Conservation (phyloP, 1,140 invertebrate genomes). For the Pinna nobilis region DNA sequence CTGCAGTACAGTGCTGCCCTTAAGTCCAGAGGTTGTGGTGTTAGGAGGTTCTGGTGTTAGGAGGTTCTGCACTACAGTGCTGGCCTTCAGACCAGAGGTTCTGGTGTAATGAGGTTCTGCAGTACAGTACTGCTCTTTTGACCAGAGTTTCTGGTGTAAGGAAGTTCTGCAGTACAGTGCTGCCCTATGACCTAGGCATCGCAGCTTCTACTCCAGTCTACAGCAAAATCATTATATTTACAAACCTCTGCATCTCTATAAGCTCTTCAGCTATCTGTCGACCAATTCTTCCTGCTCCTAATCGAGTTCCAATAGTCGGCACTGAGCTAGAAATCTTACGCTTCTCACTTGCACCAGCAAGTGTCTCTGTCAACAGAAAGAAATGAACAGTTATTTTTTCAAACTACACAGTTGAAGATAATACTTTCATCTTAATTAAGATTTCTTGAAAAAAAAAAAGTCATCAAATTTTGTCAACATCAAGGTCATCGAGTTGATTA, state of each 20-base stretch:
- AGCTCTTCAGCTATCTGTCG: conserved; percentile 73
- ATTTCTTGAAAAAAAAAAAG: too few species aligned
- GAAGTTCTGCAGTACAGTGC: background rate
- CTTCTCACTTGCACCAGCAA: background rate
- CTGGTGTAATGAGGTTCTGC: too few species aligned
- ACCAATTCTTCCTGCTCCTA: conserved; percentile 72
- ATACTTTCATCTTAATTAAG: too few species aligned
- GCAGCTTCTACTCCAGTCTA: background rate
- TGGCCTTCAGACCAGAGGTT: background rate
- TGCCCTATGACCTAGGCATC: background rate
- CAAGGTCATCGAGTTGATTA: too few species aligned
- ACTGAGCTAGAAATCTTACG: background rate
- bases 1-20: background rate
- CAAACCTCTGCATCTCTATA: conserved; percentile 60
- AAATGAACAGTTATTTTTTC: too few species aligned
- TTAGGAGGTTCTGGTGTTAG: background rate
- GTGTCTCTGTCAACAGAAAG: background rate
- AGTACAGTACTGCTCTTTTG: background rate
- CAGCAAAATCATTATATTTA: background rate
- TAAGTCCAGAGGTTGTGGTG: background rate
- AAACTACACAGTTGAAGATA: too few species aligned
- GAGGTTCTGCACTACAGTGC: background rate
- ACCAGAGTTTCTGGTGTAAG: background rate
- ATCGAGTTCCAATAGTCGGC: conserved; percentile 44
- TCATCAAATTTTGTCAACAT: too few species aligned